Conservation (phyloP, 2,113 vertebrate genomes). For the Ammodytes dubius region DNA sequence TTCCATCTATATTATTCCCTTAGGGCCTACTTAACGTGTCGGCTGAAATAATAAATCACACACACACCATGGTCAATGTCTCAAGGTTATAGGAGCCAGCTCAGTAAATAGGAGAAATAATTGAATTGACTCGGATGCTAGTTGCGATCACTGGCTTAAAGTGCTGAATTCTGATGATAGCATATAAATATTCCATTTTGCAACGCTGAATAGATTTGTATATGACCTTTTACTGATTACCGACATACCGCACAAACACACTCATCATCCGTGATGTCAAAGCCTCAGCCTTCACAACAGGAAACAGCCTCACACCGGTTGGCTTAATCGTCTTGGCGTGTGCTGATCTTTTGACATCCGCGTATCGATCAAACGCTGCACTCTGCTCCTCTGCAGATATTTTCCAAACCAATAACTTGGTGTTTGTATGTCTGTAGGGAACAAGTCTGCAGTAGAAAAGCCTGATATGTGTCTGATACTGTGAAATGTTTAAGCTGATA, state of each 20-base stretch:
- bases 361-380: slow-evolving; percentile 54
- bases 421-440: not conserved
- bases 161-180: slow-evolving; percentile 8
- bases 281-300: slow-evolving; percentile 15
- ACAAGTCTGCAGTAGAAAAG: slow-evolving; percentile 10
- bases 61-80: not conserved
- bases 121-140: not conserved
- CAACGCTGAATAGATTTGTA: not conserved
- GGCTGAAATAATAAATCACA: not conserved
- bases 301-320: slow-evolving; percentile 11
- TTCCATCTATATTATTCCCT: not conserved
- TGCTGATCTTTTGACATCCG: slow-evolving; percentile 63
- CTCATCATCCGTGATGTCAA: slow-evolving; percentile 23
- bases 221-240: slow-evolving; percentile 36
- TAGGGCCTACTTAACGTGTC: not conserved
- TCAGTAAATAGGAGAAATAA: not conserved
- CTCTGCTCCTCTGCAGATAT: slow-evolving; percentile 33
- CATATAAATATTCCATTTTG: slow-evolving; percentile 5
- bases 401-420: slow-evolving; percentile 32
- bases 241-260: not conserved
- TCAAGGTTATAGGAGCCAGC: not conserved
- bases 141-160: not conserved
- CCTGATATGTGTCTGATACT: slow-evolving; percentile 17
- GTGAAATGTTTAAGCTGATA: slow-evolving; percentile 49
- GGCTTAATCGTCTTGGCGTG: slow-evolving; percentile 27